Conservation (phyloP, 2,888 invertebrate species). For the Diaperis boleti region DNA sequence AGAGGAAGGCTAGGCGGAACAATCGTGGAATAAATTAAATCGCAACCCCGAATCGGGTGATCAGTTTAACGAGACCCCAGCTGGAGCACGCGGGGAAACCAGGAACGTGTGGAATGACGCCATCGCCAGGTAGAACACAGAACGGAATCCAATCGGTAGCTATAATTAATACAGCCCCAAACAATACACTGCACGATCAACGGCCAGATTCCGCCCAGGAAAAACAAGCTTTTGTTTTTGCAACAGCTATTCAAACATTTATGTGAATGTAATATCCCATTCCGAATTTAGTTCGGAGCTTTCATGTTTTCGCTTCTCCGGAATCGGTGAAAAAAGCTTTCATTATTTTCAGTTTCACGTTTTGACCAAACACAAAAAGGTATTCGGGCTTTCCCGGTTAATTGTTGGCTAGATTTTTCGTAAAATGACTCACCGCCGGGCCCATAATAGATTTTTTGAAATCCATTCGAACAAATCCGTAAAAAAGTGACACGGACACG, state of each 20-base stretch:
- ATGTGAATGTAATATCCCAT: conserved; percentile 41
- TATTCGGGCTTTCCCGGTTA: no score
- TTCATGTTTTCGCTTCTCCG: background rate
- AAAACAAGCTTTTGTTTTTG: conserved; percentile 49
- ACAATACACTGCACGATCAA: conserved; percentile 56
- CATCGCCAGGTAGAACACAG: conserved; percentile 61
- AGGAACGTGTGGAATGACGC: conserved; percentile 61
- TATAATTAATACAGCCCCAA: conserved; percentile 64
- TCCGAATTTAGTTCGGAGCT: conserved; percentile 17
- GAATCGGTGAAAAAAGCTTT: background rate
- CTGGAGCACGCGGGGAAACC: conserved; percentile 49
- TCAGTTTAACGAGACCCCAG: conserved; percentile 38
- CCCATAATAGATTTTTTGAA: conserved; percentile 5
- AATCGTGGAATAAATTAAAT: conserved; percentile 43
- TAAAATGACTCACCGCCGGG: background rate
- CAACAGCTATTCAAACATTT: conserved; percentile 43
- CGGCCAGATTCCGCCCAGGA: conserved; percentile 63
- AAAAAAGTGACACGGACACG: conserved; percentile 36
- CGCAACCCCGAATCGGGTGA: conserved; percentile 38
- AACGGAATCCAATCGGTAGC: conserved; percentile 63
- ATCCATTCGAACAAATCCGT: conserved; percentile 22
- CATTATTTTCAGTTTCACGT: background rate
- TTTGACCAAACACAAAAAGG: no score
- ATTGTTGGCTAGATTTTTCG: no score
- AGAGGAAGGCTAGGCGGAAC: conserved; percentile 21